Evolutionary conservation across 2,797 vertebrate genomes (phyloP), one percentile per base, ranked within the genome.

Genomic region (Tenualosa ilisha): DNA sequence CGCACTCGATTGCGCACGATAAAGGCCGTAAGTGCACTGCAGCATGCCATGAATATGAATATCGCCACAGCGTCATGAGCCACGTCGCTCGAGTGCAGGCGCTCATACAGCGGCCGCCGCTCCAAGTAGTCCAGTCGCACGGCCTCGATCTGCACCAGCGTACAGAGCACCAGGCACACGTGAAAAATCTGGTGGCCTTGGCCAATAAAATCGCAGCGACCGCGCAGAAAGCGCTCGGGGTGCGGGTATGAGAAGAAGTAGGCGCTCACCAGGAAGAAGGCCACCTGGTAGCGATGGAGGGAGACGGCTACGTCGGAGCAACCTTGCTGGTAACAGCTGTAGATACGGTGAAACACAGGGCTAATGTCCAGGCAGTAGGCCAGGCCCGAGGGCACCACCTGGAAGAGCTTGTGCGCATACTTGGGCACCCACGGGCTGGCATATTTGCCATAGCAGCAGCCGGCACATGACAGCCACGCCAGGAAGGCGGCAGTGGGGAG

Each of bases 171-270:
- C 92, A 99, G 93, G 83, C 96, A 96, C 85, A 97, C 94, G 0
- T 99, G 98, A 83, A 99, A 99, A 86, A 99, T 95, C 93, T 99
- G 98, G 91, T 99, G 98, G 91, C 98, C 97, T 92, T 99, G 98
- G 79, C 97, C 97, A 0, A 99, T 94, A 88, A 98, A 95, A 88
- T 99, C 97, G 86, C 98, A 99, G 88, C 88, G 94, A 13, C 97
- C 97, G 0, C 97, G 97, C 89, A 99, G 96, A 96, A 96, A 97
- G 86, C 97, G 96, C 94, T 99, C 97, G 0, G 98, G 98, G 92
- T 98, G 95, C 2, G 97, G 97, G 26, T 96, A 96, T 0, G 97
- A 97, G 92, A 99, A 99, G 91, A 99, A 99, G 46, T 97, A 97
- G 11, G 97, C 97, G 2, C 97, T 94, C 0, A 97, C 63, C 26